Evolutionary conservation across 2,797 vertebrate species (phyloP), one percentile per base, ranked within the genome.

Genomic region (Anguilla megastoma): DNA sequence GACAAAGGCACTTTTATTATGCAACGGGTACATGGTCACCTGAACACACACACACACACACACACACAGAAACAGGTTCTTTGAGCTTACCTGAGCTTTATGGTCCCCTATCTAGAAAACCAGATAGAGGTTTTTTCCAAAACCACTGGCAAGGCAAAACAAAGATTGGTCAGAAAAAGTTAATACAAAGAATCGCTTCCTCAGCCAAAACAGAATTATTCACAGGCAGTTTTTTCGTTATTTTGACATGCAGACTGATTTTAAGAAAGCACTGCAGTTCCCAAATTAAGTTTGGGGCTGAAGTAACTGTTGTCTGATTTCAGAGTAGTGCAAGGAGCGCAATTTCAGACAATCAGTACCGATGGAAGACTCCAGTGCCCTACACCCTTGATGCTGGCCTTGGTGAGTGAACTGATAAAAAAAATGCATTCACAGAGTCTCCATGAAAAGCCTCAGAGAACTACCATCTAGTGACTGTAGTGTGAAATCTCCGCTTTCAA

Each of bases 361-460:
- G 48, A 56, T 89, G 86, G 88, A 33, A 56, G 10, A 27, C 5
- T 21, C 82, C 80, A 9, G 60, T 89, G 14, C 88, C 88, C 52
- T 89, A 87, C 71, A 80, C 83, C 10, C 41, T 89, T 54, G 41
- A 89, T 10, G 12, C 9, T 12, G 36, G 27, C 21, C 63, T 89
- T 33, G 56, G 87, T 87, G 48, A 84, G 58, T 63, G 41, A 84
- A 24, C 1, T 48, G 14, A 87, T 58, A 1, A 30, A 18, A 9
- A 71, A 16, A 48, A 54, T 14, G 52, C 6, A 9, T n/a, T 7
- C 54, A 12, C 50, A 6, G 1, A 63, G 60, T 63, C 5, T 63
- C 60, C 21, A 24, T 63, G 60, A 58, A 85, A 85, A 8, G 27
- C 27, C 27, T 85, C 41, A 6, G 45, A 60, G 27, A 56, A 60